phyloP scores from a whole-genome alignment of 2,113 vertebrate genomes.

The Melanotaenia duboulayi region DNA sequence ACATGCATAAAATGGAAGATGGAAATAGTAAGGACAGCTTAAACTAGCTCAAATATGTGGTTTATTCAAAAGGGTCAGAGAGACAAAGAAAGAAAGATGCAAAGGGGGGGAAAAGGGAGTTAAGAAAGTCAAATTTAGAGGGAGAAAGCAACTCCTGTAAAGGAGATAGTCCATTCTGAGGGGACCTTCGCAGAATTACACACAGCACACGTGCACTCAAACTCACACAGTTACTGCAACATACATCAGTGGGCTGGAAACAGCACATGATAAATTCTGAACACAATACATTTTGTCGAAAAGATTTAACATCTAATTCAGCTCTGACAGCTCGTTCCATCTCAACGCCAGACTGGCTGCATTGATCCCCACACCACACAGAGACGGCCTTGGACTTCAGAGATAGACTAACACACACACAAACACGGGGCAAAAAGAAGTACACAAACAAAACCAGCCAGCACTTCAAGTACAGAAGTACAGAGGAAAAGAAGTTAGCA shows the following conservation, averaged over 20 bases:
- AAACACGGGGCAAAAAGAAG: neutral
- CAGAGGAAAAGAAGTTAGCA: neutral
- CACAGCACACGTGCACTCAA: conserved; percentile 35
- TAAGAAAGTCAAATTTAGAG: conserved; percentile 20
- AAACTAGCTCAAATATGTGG: conserved; percentile 16
- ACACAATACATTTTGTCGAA: conserved; percentile 86
- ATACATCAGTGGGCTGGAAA: conserved; percentile 83
- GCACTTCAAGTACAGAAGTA: neutral
- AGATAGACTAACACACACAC: conserved; percentile 30
- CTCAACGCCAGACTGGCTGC: conserved; percentile 65
- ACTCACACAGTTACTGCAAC: conserved; percentile 58
- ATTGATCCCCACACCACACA: conserved; percentile 76
- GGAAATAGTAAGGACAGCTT: conserved; percentile 16
- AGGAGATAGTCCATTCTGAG: conserved; percentile 75
- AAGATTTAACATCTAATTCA: conserved; percentile 90
- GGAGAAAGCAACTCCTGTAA: conserved; percentile 30
- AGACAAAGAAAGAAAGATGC: conserved; percentile 11
- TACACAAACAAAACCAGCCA: conserved; percentile 22
- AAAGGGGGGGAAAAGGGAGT: conserved; percentile 18
- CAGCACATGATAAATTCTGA: conserved; percentile 85
- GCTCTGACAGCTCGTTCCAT: conserved; percentile 81
- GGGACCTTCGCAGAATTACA: conserved; percentile 52
- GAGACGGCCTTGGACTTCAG: conserved; percentile 79
- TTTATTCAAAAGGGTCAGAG: conserved; percentile 5
- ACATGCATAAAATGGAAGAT: conserved; percentile 27